Conservation (phyloP, 2,888 invertebrate species). For the Chaetogeoica ovagalla region DNA sequence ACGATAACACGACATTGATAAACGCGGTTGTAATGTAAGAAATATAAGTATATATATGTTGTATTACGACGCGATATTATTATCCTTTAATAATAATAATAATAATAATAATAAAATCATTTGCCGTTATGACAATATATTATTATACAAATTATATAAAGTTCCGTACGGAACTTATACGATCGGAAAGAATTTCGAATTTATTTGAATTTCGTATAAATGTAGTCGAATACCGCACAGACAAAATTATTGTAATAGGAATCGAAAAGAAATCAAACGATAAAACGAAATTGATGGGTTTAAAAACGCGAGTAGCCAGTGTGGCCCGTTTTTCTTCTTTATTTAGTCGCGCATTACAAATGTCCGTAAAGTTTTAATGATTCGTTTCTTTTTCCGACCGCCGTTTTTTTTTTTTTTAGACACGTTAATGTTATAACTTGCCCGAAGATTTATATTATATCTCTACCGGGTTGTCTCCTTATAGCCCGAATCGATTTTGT, state of each 20-base stretch:
- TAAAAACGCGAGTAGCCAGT: neutral
- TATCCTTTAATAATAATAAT: no score
- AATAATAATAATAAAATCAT: no score
- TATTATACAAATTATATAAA: neutral
- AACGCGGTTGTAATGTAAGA: no score
- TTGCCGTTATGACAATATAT: no score
- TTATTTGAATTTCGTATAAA: conserved; percentile 22
- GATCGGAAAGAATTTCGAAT: conserved; percentile 7
- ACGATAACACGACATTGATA: no score
- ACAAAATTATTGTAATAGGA: conserved; percentile 8
- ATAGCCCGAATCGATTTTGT: conserved; percentile 49
- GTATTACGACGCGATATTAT: no score
- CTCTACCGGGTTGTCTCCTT: conserved; percentile 44
- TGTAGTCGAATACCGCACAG: neutral
- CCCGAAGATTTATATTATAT: conserved; percentile 32
- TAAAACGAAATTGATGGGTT: conserved; percentile 49
- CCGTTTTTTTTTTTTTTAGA: conserved; percentile 16
- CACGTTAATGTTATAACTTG: conserved; percentile 44
- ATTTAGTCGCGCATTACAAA: neutral
- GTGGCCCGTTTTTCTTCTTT: neutral
- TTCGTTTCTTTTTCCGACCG: conserved; percentile 44
- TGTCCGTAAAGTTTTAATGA: conserved; percentile 38
- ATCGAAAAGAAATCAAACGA: conserved; percentile 25
- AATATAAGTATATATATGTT: no score
- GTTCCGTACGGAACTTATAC: neutral